Conservation (phyloP, 2,113 vertebrate species). For the Forbesichthys agassizii region DNA sequence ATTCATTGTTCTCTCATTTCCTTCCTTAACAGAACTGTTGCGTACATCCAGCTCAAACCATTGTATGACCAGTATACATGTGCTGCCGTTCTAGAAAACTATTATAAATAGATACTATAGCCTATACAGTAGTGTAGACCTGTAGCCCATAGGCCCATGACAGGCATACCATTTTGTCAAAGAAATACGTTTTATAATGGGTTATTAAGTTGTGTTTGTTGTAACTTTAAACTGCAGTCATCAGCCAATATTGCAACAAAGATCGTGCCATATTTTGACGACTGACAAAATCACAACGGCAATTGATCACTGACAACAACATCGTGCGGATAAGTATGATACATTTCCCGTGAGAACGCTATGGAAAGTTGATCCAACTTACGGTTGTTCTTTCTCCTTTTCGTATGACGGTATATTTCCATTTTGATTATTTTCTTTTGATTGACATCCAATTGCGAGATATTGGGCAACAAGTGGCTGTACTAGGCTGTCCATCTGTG, state of each 20-base stretch:
- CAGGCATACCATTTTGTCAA: too few species aligned
- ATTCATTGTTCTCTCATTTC: constrained; percentile 66
- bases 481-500: constrained; percentile 77
- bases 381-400: constrained; percentile 69
- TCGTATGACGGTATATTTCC: constrained; percentile 57
- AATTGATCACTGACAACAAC: too few species aligned
- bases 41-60: constrained; percentile 49
- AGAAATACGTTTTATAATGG: too few species aligned
- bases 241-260: too few species aligned
- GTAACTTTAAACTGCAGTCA: too few species aligned
- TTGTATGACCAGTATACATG: constrained; percentile 40
- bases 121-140: background rate
- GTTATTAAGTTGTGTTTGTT: too few species aligned
- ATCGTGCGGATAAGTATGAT: too few species aligned
- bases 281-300: background rate
- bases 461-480: constrained; percentile 78
- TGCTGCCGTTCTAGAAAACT: background rate
- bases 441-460: constrained; percentile 75
- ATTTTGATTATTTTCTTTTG: constrained; percentile 64
- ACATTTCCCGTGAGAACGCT: background rate
- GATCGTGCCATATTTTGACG: too few species aligned
- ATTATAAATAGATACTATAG: background rate
- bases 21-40: constrained; percentile 59
- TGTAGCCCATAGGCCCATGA: too few species aligned
- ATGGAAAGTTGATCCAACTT: constrained; percentile 41